Conservation (phyloP, 2,888 invertebrate genomes). For the Monoplex corrugatus region DNA sequence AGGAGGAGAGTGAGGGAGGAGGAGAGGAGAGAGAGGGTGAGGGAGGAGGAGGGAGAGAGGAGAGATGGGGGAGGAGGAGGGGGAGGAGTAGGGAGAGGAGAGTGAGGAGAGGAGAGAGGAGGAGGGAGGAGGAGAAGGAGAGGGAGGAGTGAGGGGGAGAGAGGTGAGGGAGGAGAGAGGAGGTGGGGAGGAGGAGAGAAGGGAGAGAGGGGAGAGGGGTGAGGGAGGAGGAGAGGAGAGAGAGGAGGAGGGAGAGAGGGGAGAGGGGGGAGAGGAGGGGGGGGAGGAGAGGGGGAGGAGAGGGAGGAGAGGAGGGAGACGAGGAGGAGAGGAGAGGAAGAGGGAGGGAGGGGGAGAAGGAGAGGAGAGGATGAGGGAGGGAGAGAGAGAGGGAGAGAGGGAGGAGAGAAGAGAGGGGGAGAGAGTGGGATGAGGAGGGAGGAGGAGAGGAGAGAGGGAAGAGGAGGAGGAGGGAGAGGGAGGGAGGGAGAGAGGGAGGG, state of each 20-base stretch:
- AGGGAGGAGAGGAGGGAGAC: neutral
- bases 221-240: neutral
- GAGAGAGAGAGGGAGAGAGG: neutral
- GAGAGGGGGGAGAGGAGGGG: neutral
- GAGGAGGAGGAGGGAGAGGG: too few species aligned
- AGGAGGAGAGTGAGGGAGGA: neutral
- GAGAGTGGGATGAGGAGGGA: too few species aligned
- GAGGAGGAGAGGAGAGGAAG: neutral
- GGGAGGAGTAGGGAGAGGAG: neutral
- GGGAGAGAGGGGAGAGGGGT: neutral
- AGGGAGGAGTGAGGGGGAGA: neutral
- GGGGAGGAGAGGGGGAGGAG: neutral
- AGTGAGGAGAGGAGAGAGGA: neutral
- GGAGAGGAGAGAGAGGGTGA: neutral
- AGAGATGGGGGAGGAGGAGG: neutral
- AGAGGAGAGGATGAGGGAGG: neutral
- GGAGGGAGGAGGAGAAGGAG: neutral
- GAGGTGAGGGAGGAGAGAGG: neutral
- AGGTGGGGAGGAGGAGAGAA: neutral
- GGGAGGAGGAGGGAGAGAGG: neutral
- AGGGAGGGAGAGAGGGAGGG: too few species aligned
- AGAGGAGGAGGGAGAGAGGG: neutral
- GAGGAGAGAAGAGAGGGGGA: neutral
- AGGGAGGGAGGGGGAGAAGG: neutral
- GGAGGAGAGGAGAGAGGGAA: too few species aligned